These are phyloP conservation scores for Periplaneta americana DNA, from an alignment of 1,140 invertebrate genomes.

Conservation along the genomic window DNA sequence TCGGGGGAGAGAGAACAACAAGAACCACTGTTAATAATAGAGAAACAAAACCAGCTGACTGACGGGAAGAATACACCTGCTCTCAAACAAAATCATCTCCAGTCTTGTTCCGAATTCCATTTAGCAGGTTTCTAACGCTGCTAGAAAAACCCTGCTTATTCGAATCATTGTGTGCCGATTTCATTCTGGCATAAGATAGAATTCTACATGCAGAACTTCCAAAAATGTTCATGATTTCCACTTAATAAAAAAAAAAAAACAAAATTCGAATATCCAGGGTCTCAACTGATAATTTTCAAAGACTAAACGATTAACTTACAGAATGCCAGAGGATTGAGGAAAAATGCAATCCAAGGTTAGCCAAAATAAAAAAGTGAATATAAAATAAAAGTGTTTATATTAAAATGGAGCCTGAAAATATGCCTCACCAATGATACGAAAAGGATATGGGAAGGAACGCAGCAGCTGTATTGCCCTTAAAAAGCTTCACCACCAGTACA, in stretches of 20 bases:
- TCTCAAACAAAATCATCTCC: background rate
- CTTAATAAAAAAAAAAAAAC: no score
- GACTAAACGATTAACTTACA: background rate
- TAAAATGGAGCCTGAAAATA: background rate
- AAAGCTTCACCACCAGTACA: background rate
- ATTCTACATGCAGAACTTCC: background rate
- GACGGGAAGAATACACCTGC: background rate
- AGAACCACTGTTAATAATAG: background rate
- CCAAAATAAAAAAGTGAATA: background rate
- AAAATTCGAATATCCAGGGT: background rate
- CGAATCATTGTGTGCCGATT: slow-evolving; percentile 2
- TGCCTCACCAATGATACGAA: background rate
- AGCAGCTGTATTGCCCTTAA: background rate
- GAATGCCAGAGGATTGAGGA: background rate
- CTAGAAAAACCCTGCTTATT: background rate
- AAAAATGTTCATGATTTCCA: no score
- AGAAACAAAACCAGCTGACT: background rate
- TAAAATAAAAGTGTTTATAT: background rate
- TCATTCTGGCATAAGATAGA: slow-evolving; percentile 8
- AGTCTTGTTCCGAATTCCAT: background rate
- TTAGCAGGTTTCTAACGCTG: background rate
- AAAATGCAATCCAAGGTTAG: background rate
- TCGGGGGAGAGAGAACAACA: background rate
- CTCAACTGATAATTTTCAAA: background rate
- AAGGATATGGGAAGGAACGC: background rate